A percentile compares a stretch with the other conserved stretches of the same genome.
phyloP scores from a whole-genome alignment of 2,888 invertebrate genomes.

The Xanthia icteritia region DNA sequence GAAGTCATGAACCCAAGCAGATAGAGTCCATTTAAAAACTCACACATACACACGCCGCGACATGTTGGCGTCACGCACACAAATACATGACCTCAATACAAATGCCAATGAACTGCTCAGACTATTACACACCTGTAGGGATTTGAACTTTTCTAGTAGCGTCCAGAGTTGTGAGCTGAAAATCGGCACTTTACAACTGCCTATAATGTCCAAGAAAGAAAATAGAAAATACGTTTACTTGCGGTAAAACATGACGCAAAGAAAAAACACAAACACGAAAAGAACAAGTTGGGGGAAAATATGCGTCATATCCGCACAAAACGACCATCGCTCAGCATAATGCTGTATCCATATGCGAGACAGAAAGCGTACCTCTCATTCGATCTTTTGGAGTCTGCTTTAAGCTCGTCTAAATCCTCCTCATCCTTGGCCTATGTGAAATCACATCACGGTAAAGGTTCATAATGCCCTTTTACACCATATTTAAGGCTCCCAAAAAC shows the following conservation, averaged over 20 bases:
- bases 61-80: conserved; percentile 63
- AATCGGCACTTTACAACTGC: not conserved
- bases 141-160: conserved; percentile 40
- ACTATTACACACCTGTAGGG: conserved; percentile 49
- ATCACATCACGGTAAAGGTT: not conserved
- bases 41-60: conserved; percentile 41
- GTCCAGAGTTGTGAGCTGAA: not conserved
- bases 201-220: not conserved
- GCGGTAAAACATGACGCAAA: not conserved
- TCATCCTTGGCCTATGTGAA: not conserved
- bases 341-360: not conserved
- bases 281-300: not conserved
- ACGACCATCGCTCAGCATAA: not conserved
- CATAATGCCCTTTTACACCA: not conserved
- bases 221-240: not conserved
- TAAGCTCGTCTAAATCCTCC: not conserved
- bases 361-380: not conserved
- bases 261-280: not conserved
- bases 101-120: conserved; percentile 71
- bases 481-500: not conserved
- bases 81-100: conserved; percentile 71
- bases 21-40: conserved; percentile 48
- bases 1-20: conserved; percentile 44
- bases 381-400: not conserved
- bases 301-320: not conserved